A percentile compares a stretch with the other conserved stretches of the same genome.
phyloP scores from a whole-genome alignment of 1,140 invertebrate genomes.

The Megalopta genalis region DNA sequence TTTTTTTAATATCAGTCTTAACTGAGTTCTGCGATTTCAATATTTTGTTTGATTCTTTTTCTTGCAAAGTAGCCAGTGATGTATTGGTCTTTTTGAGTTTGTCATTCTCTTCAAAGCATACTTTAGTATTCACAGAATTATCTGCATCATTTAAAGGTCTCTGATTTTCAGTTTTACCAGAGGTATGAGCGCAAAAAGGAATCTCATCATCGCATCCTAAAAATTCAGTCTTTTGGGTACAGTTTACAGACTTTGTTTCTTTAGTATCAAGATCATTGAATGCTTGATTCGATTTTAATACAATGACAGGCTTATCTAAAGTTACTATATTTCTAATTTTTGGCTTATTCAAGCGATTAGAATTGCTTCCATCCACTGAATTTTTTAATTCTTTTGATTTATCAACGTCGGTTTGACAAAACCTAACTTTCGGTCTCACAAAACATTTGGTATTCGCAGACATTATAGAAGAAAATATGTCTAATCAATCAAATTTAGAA shows the following conservation, averaged over 20 bases:
- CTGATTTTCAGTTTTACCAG: neutral
- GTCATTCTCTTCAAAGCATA: neutral
- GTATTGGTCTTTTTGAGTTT: neutral
- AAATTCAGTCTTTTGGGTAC: neutral
- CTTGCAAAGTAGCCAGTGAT: neutral
- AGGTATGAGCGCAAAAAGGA: neutral
- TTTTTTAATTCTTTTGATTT: neutral
- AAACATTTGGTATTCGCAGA: slow-evolving; percentile 14
- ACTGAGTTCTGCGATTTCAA: neutral
- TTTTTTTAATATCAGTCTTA: neutral
- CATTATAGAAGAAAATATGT: slow-evolving; percentile 16
- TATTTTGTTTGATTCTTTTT: neutral
- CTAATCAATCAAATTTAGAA: neutral
- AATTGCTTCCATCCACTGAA: neutral
- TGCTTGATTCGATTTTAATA: slow-evolving; percentile 24
- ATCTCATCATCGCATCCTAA: neutral
- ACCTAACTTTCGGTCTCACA: slow-evolving; percentile 65
- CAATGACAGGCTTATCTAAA: slow-evolving; percentile 49
- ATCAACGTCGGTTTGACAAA: slow-evolving; percentile 46
- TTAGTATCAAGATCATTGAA: neutral
- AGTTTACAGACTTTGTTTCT: neutral
- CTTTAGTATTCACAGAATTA: slow-evolving; percentile 19
- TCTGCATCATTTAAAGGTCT: slow-evolving; percentile 4
- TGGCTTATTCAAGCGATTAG: slow-evolving; percentile 13
- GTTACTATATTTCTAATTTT: slow-evolving; percentile 55